phyloP scores from a whole-genome alignment of 2,888 invertebrate genomes.

The Dasypolia templi region DNA sequence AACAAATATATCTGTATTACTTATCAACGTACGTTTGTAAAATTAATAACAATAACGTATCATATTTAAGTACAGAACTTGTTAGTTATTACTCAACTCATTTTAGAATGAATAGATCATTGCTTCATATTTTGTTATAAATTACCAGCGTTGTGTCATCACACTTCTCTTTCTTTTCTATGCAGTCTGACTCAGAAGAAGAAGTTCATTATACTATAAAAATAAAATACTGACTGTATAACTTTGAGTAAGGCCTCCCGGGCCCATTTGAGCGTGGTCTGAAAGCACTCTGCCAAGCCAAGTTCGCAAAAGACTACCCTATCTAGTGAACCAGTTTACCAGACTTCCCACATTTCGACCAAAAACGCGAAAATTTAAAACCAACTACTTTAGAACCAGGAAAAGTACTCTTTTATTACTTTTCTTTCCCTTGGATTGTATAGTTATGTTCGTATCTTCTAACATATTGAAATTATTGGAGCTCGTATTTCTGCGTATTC shows the following conservation, averaged over 20 bases:
- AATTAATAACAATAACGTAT: no score
- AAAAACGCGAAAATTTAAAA: background rate
- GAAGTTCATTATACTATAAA: background rate
- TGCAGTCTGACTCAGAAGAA: no score
- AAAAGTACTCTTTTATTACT: background rate
- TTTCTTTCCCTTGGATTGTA: no score
- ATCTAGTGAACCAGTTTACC: background rate
- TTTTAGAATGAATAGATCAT: no score
- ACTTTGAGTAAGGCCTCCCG: background rate
- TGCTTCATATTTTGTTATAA: no score
- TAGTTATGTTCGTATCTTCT: background rate
- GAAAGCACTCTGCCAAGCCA: background rate
- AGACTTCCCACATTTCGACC: background rate
- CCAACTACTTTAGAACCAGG: background rate
- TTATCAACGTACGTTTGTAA: no score
- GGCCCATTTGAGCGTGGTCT: background rate
- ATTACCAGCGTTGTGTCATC: no score
- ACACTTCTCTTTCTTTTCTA: no score
- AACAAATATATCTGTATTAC: no score
- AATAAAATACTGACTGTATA: background rate
- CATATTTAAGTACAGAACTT: no score
- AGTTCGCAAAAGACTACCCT: background rate
- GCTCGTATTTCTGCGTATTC: slow-evolving; percentile 5
- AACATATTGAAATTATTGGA: slow-evolving; percentile 15
- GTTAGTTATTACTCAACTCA: no score